A percentile compares a stretch with the other conserved stretches of the same genome.
phyloP scores from a whole-genome alignment of 2,888 invertebrate species.

The Hoplodrina ambigua region DNA sequence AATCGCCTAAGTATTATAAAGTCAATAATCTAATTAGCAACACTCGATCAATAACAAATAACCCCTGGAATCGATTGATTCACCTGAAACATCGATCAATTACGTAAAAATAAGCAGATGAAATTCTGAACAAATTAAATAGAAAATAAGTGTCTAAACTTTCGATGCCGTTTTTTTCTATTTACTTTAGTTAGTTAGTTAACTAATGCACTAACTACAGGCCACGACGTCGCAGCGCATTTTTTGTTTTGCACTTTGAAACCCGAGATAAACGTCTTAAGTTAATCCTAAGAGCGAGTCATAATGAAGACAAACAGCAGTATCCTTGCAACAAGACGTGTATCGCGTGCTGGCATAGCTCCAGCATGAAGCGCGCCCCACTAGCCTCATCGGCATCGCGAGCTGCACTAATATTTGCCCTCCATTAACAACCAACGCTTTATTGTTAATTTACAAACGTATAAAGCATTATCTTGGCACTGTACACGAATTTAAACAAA shows the following conservation, averaged over 20 bases:
- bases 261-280: constrained; percentile 50
- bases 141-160: not conserved
- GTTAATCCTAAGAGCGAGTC: constrained; percentile 61
- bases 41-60: not conserved
- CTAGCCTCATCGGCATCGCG: constrained; percentile 58
- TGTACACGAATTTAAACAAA: constrained; percentile 50
- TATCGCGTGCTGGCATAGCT: constrained; percentile 70
- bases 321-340: constrained; percentile 68
- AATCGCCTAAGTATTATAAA: not conserved
- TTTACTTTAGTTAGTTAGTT: not conserved
- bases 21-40: not conserved
- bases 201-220: not conserved
- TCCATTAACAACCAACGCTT: constrained; percentile 69
- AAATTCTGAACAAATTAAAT: not conserved
- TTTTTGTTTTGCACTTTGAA: constrained; percentile 45
- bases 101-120: constrained; percentile 1
- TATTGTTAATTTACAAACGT: constrained; percentile 70
- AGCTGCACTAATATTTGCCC: constrained; percentile 71
- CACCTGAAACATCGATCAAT: not conserved
- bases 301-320: constrained; percentile 78
- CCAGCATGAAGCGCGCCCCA: constrained; percentile 66
- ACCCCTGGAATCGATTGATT: not conserved
- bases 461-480: constrained; percentile 64
- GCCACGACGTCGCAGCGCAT: constrained; percentile 3
- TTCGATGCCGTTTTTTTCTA: not conserved